Evolutionary conservation across 2,797 vertebrate species (phyloP), one percentile per base, ranked within the genome.

Genomic region (Acanthurus lineatus): DNA sequence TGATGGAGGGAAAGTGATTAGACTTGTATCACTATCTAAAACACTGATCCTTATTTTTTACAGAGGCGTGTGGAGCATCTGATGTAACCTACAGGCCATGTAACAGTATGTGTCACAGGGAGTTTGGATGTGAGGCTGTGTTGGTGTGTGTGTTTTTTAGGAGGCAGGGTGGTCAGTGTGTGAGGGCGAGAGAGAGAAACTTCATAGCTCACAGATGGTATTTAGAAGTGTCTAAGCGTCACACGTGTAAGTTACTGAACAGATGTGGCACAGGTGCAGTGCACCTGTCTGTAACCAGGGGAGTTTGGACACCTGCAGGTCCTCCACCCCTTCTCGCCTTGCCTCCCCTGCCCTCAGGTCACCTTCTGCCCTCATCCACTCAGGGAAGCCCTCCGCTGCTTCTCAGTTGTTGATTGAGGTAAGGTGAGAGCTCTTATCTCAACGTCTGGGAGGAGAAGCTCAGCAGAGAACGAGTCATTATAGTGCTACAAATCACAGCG

Each of bases 381-480:
- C 69, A 0, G 6, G 69, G 80, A 87, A 78, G 57, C 74, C 69
- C 73, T 69, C 53, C 9, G 16, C 73, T 77, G 53, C 68, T 72
- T 75, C 76, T 81, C 79, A 68, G 77, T 40, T 79, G 76, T 73
- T 82, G 77, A 83, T 88, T 0, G 63, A 77, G 76, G 92, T 91
- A 93, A 94, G 87, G 70, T 90, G 92, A 93, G 92, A 94, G 57
- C 82, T 67, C 82, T 84, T 87, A 88, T 83, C 86, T 89, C 73
- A 77, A 28, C 53, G 77, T 85, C 74, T 82, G 83, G 88, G 89
- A 92, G 89, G 87, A 88, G 83, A 84, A 65, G 75, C 66, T 32
- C 38, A 72, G 78, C 73, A 71, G 79, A 85, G 70, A 69, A 76
- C 73, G 76, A 83, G 71, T 64, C 56, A 87, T 90, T 89, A 91